A percentile compares a stretch with the other conserved stretches of the same genome.
phyloP scores from a whole-genome alignment of 1,140 invertebrate species.

The Zaprionus gabonicus region DNA sequence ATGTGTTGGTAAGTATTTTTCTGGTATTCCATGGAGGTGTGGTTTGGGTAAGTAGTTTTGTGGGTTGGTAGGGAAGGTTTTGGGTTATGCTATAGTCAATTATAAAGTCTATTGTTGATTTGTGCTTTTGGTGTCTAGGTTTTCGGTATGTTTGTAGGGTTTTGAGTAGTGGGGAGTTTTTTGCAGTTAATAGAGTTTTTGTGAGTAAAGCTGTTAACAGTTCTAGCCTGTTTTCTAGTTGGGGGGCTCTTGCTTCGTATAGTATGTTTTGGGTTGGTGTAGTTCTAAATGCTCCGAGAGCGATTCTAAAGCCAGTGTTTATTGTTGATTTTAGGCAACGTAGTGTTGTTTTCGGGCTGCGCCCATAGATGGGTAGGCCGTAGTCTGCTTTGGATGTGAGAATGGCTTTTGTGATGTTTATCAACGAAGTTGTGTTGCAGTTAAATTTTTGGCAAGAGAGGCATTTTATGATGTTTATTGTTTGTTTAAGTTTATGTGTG shows the following conservation, averaged over 20 bases:
- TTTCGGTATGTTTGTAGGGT: conserved; percentile 3
- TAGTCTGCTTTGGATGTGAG: conserved; percentile 35
- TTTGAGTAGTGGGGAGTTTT: conserved; percentile 12
- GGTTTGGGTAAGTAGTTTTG: conserved; percentile 3
- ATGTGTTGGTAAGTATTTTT: neutral
- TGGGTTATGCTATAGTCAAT: conserved; percentile 1
- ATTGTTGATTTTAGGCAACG: conserved; percentile 5
- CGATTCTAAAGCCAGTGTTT: conserved; percentile 23
- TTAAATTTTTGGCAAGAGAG: conserved; percentile 39
- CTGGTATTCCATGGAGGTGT: conserved; percentile 1
- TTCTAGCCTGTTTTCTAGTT: conserved; percentile 7
- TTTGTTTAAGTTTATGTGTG: conserved; percentile 20
- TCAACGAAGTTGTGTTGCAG: conserved; percentile 18
- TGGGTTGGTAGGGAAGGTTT: conserved; percentile 7
- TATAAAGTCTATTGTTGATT: conserved; percentile 7
- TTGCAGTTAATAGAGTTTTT: conserved; percentile 6
- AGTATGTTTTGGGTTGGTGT: conserved; percentile 16
- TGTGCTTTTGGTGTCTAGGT: neutral
- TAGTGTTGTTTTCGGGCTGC: conserved; percentile 12
- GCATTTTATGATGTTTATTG: conserved; percentile 46
- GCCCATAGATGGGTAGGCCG: conserved; percentile 20
- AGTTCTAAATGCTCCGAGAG: conserved; percentile 20
- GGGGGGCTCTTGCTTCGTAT: conserved; percentile 13
- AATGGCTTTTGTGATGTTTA: conserved; percentile 31
- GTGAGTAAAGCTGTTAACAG: conserved; percentile 5